Evolutionary conservation across 2,888 invertebrate genomes (phyloP).

Genomic region (Sympetrum striolatum): DNA sequence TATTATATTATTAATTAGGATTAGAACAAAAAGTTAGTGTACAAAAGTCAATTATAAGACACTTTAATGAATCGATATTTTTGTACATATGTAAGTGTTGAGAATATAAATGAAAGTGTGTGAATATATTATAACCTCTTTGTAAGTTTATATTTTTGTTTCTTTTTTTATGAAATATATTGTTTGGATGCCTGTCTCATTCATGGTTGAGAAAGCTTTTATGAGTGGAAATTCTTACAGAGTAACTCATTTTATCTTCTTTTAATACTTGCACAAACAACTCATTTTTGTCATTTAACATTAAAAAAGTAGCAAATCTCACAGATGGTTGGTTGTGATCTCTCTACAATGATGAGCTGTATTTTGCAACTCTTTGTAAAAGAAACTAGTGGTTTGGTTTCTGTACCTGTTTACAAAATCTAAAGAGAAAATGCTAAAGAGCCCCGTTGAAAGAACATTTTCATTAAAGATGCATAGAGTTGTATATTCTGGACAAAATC

Average conservation of each 20-base stretch:
- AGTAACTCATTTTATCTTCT: constrained; percentile 26
- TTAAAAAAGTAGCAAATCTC: constrained; percentile 8
- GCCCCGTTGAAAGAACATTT: neutral
- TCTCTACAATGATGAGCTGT: neutral
- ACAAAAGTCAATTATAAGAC: constrained; percentile 65
- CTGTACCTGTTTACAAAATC: constrained; percentile 23
- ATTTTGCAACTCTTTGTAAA: neutral
- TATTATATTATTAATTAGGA: constrained; percentile 44
- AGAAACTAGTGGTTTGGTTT: constrained; percentile 31
- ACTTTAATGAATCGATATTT: constrained; percentile 63
- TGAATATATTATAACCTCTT: constrained; percentile 55
- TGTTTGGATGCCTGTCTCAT: constrained; percentile 47
- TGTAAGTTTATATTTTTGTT: constrained; percentile 49
- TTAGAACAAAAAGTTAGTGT: constrained; percentile 55
- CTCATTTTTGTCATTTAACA: constrained; percentile 22
- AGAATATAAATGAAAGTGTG: constrained; percentile 57
- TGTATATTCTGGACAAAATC: constrained; percentile 4
- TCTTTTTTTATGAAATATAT: constrained; percentile 47
- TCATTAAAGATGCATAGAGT: neutral
- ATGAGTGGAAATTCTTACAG: constrained; percentile 34
- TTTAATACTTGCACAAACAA: constrained; percentile 40
- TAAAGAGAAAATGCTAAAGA: neutral
- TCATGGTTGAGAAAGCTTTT: constrained; percentile 37
- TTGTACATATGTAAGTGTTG: constrained; percentile 63
- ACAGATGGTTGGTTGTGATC: constrained; percentile 27